These are phyloP conservation scores for Pseudopodoces humilis DNA, from an alignment of 2,113 vertebrate genomes.

Conservation along the genomic window DNA sequence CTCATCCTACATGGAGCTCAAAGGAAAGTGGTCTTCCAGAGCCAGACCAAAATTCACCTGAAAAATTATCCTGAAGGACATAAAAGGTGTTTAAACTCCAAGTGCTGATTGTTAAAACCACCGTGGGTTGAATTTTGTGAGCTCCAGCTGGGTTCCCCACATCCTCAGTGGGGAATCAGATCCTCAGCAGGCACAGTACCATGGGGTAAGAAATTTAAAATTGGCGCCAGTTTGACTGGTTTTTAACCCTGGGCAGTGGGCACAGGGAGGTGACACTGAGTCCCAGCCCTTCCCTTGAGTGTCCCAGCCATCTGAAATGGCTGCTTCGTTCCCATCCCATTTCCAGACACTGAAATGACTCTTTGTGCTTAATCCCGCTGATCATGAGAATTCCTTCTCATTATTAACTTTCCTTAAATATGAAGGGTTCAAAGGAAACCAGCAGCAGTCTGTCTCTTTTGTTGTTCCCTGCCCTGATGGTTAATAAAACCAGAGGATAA, in stretches of 20 bases:
- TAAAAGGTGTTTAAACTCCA: background rate
- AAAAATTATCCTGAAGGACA: background rate
- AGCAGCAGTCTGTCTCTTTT: conserved; percentile 33
- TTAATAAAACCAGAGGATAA: conserved; percentile 47
- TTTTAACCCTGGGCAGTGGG: background rate
- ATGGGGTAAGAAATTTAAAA: background rate
- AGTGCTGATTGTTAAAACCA: background rate
- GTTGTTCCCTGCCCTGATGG: background rate
- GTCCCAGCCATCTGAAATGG: background rate
- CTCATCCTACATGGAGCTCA: background rate
- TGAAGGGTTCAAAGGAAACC: conserved; percentile 37
- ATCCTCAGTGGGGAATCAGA: background rate
- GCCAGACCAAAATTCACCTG: background rate
- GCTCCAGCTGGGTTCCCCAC: background rate
- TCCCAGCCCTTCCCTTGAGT: background rate
- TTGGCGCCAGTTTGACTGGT: background rate
- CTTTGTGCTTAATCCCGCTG: conserved; percentile 10
- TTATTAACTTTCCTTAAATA: conserved; percentile 30
- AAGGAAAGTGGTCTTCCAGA: background rate
- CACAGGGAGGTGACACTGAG: rapidly evolving
- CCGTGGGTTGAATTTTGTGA: background rate
- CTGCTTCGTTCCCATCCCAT: background rate
- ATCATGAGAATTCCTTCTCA: conserved; percentile 34
- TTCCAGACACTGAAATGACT: conserved; percentile 18
- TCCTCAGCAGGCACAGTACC: background rate